Base-by-base conservation (phyloP, 2,888 invertebrate species). In the Euphydryas editha region DNA sequence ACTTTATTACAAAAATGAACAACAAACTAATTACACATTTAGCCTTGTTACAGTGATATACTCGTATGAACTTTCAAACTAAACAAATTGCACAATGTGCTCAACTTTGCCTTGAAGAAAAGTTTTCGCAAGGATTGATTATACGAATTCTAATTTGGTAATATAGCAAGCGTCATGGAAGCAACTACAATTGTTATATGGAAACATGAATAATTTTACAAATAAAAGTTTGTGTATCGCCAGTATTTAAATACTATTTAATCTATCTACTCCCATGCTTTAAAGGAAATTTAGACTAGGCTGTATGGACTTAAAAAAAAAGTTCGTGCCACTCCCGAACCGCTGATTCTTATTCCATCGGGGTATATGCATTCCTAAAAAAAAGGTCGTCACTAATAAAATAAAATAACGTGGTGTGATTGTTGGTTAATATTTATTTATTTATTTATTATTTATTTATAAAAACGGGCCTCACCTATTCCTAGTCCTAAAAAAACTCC, bases 91-190 rank as follows among this genome's bases (percentile, higher is more conserved):
- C 54, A 60, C 68, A 65, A 62, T 62, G 65, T 62, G 67, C 62
- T 67, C 62, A 65, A 70, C 68, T 70, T 70, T 55, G 65, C 65
- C 65, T 65, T 68, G 60, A 70, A 58, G 68, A 70, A 70, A 70
- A 70, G 62, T 70, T 70, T 58, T 59, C 36, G 65, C 56, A 30
- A 58, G 70, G 62, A 68, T 70, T 70, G 70, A 68, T 68, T 68
- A 70, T 68, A 68, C 62, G 70, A 70, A 68, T 70, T 68, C 59
- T 62, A 70, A 65, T 68, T 70, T 62, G 62, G 54, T 51, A 24
- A 62, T 57, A 64, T 37, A 62, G 62, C 51, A 62, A 65, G 47
- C 59, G 56, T 67, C 36, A 54, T 47, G 56, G 59, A 59, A 62
- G 49, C 59, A 59, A 59, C 30, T 59, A 62, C 51, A 56, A 49